phyloP scores from a whole-genome alignment of 2,888 invertebrate genomes.

The Lepidocyrtinus sp. region DNA sequence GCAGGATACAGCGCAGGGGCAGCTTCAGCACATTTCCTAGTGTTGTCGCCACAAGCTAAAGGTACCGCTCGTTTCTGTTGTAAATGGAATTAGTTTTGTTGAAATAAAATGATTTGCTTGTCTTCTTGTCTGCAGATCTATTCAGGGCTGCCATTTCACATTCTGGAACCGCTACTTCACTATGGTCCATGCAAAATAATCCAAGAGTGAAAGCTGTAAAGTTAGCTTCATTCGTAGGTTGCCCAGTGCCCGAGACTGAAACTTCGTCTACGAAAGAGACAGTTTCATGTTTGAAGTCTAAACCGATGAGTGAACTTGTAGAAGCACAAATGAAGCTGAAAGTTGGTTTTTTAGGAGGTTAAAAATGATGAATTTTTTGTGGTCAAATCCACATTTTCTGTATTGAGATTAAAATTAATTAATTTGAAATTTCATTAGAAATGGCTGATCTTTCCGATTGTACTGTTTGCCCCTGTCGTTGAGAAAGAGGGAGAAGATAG shows the following conservation, averaged over 20 bases:
- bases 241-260: constrained; percentile 29
- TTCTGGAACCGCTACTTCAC: constrained; percentile 20
- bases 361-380: background rate
- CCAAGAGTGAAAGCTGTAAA: constrained; percentile 24
- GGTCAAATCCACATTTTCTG: no score
- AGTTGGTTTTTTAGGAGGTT: background rate
- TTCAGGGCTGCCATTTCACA: constrained; percentile 42
- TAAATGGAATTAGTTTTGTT: no score
- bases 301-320: constrained; percentile 31
- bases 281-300: constrained; percentile 35
- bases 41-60: constrained; percentile 38
- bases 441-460: constrained; percentile 12
- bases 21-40: constrained; percentile 38
- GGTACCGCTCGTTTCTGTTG: no score
- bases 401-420: no score
- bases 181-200: constrained; percentile 34
- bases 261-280: constrained; percentile 12
- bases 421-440: no score
- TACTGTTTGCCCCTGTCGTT: constrained; percentile 20
- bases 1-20: constrained; percentile 46
- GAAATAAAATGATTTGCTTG: no score
- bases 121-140: constrained; percentile 25
- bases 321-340: constrained; percentile 18
- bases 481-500: constrained; percentile 8
- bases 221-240: constrained; percentile 20